Base-by-base conservation (phyloP, 2,888 invertebrate species). In the Chrysodeixis includens region DNA sequence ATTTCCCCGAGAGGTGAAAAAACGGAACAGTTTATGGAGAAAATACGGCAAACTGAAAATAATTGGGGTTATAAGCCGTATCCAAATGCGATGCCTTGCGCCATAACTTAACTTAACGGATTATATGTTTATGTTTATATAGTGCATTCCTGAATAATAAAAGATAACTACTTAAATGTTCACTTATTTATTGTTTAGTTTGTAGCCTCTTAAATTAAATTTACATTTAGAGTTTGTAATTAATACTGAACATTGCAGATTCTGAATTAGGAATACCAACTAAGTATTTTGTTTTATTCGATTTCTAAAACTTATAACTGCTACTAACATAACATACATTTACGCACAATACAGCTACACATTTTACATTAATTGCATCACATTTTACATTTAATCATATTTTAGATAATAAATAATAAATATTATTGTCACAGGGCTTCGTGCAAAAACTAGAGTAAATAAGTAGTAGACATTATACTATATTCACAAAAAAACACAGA, bases 1-100 rank as follows among this genome's bases (percentile, higher is more conserved):
- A 90, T 94, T 93, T 93, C 92, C 90, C 92, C 89, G 76, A 83
- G 90, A 90, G 88, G 86, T 90, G 89, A 92, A 92, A 93, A 93
- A 92, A 92, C 91, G 86, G 88, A 91, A 89, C 89, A 83, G 85
- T 85, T 90, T 87, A 86, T 86, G 83, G 90, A 90, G 92, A 93
- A 93, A 93, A 93, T 89, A 80, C 85, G 76, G 84, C 86, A 83
- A 82, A 86, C 90, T 91, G 90, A 90, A 90, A 90, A 91, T 91
- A 88, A 92, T 91, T 83, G 85, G 85, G 87, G 89, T 86, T 88
- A 88, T 84, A 84, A 83, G 84, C 84, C 88, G 89, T 87, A 72
- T 49, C 72, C 9, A 62, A 74, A 66, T 51, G 20, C 46, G 51
- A 52, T 40, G 30, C 30, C 22, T 3, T 44, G 14, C n/a, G 14